Evolutionary conservation across 2,888 invertebrate species (phyloP).

Genomic region (Lasioglossum leucozonium): DNA sequence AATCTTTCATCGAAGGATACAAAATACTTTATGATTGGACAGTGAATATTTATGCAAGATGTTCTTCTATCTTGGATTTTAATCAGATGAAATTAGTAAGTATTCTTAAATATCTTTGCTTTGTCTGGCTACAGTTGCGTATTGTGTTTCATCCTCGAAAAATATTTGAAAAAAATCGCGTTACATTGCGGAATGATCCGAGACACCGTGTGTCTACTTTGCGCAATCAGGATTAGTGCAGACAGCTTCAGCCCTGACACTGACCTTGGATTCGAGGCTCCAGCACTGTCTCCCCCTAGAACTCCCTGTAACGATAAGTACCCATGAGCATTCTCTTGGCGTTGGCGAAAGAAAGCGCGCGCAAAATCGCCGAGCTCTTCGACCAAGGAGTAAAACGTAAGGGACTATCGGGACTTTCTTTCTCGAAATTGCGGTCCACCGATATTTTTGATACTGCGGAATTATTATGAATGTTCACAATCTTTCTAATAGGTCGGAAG

Average conservation of each 20-base stretch:
- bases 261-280: slow-evolving; percentile 69
- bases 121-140: background rate
- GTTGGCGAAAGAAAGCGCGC: slow-evolving; percentile 55
- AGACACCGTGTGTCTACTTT: slow-evolving; percentile 34
- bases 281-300: slow-evolving; percentile 52
- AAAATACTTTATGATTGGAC: background rate
- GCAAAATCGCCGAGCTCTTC: slow-evolving; percentile 41
- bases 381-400: slow-evolving; percentile 32
- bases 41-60: too few relatives aligned
- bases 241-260: slow-evolving; percentile 68
- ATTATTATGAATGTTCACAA: background rate
- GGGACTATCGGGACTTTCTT: slow-evolving; percentile 17
- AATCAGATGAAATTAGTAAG: too few relatives aligned
- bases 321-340: slow-evolving; percentile 39
- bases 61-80: too few relatives aligned
- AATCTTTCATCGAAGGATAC: background rate
- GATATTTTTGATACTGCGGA: background rate
- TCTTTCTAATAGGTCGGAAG: background rate
- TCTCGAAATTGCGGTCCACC: background rate
- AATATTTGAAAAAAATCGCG: background rate
- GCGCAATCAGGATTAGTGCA: slow-evolving; percentile 46
- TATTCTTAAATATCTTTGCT: background rate
- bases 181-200: slow-evolving; percentile 29
- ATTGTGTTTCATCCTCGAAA: background rate
- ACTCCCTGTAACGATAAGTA: slow-evolving; percentile 59